phyloP scores from a whole-genome alignment of 2,888 invertebrate genomes.

The Brachypalpus laphriformis region DNA sequence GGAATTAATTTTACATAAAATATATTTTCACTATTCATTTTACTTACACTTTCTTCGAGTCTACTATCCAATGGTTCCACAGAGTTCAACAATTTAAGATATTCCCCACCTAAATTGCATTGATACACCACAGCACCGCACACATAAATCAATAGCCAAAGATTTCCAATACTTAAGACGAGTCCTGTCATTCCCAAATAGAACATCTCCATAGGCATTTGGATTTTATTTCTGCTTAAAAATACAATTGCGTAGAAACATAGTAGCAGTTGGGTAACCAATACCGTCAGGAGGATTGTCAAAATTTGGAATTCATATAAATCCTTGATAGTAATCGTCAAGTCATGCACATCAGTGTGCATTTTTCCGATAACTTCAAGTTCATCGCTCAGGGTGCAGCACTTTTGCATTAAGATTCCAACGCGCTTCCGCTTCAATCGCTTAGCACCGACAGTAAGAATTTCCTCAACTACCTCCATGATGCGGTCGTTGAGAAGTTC shows the following conservation, averaged over 20 bases:
- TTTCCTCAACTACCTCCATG: neutral
- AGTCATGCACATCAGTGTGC: slow-evolving; percentile 19
- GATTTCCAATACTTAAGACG: neutral
- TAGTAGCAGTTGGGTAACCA: slow-evolving; percentile 23
- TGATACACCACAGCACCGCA: slow-evolving; percentile 27
- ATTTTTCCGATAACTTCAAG: slow-evolving; percentile 40
- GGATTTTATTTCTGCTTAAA: neutral
- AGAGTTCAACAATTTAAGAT: slow-evolving; percentile 12
- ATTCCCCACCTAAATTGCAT: slow-evolving; percentile 28
- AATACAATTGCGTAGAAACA: slow-evolving; percentile 29
- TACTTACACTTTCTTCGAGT: slow-evolving; percentile 35
- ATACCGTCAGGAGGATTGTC: slow-evolving; percentile 6
- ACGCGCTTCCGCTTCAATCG: neutral
- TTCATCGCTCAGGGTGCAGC: slow-evolving; percentile 21
- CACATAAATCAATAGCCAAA: slow-evolving; percentile 27
- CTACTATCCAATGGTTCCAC: neutral
- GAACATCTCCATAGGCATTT: slow-evolving; percentile 14
- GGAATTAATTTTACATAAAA: neutral
- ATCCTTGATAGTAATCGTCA: neutral
- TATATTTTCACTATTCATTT: neutral
- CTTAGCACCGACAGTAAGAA: neutral
- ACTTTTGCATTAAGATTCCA: slow-evolving; percentile 21
- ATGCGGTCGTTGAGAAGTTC: slow-evolving; percentile 40
- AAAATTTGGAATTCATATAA: slow-evolving; percentile 36
- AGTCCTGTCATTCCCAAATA: neutral